phyloP scores from a whole-genome alignment of 2,113 vertebrate genomes.

The Sminthopsis crassicaudata region DNA sequence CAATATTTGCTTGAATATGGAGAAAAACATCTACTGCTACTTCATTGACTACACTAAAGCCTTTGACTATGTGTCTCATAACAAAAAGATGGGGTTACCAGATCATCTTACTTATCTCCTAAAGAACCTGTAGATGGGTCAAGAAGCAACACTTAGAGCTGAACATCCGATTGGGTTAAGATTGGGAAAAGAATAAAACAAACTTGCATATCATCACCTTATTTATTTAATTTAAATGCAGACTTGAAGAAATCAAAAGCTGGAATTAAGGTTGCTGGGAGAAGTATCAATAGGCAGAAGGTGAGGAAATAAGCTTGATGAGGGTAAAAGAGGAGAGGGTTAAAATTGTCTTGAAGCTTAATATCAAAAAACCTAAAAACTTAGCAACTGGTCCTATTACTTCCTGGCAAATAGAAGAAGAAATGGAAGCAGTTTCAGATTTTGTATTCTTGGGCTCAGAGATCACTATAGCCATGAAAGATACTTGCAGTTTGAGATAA shows the following conservation, averaged over 20 bases:
- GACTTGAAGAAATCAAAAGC: background rate
- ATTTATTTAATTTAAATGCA: background rate
- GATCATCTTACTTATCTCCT: background rate
- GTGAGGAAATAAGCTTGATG: background rate
- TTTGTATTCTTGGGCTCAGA: too few species aligned
- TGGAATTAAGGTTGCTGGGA: background rate
- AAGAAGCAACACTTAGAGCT: background rate
- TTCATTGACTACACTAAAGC: background rate
- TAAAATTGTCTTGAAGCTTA: too few species aligned
- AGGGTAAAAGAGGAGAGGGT: too few species aligned
- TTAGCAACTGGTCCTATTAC: too few species aligned
- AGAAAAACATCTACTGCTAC: background rate
- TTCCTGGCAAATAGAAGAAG: too few species aligned
- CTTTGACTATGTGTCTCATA: background rate
- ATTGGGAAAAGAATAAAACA: background rate
- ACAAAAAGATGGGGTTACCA: background rate
- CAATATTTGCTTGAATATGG: background rate
- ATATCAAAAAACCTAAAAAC: too few species aligned
- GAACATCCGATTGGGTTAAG: background rate
- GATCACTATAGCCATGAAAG: too few species aligned
- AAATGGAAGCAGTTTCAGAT: too few species aligned
- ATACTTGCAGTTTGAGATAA: background rate
- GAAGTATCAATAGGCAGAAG: background rate
- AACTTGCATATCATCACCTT: background rate
- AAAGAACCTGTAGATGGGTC: background rate